A percentile compares a stretch with the other conserved stretches of the same genome.
Conservation (phyloP, 1,140 invertebrate species). For the Phymorhynchus buccinoides region DNA sequence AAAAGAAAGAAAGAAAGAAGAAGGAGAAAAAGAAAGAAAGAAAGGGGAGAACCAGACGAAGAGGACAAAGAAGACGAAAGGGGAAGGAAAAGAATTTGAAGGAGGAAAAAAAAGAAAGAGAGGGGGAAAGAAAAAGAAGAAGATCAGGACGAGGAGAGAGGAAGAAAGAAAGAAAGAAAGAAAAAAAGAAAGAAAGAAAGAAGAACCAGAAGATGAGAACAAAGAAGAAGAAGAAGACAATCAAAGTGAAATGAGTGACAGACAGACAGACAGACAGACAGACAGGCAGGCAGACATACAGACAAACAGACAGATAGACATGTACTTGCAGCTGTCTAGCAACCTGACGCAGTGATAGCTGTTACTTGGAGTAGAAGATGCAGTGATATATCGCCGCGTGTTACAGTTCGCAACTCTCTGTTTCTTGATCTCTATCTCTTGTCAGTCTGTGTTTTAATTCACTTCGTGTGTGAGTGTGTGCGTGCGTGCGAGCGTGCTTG, state of each 20-base stretch:
- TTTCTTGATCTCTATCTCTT: too few relatives aligned
- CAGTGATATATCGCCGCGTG: too few relatives aligned
- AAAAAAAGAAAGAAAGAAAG: background rate
- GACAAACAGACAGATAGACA: background rate
- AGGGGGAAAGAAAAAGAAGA: background rate
- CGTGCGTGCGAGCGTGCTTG: too few relatives aligned
- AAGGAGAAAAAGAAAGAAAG: too few relatives aligned
- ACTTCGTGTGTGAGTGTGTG: too few relatives aligned
- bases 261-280: too few relatives aligned
- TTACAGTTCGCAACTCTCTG: too few relatives aligned
- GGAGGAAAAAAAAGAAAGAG: background rate
- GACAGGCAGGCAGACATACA: background rate
- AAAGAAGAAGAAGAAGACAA: background rate
- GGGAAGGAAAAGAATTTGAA: background rate
- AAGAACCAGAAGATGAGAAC: background rate
- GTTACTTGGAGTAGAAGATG: too few relatives aligned
- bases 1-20: too few relatives aligned
- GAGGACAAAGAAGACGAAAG: background rate
- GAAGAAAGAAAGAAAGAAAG: constrained; percentile 7
- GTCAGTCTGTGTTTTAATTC: too few relatives aligned
- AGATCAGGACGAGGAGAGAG: background rate
- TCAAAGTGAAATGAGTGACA: too few relatives aligned
- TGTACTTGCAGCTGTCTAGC: background rate
- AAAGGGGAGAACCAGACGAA: background rate
- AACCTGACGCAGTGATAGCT: background rate